phyloP scores from a whole-genome alignment of 92 coral and sea anemone genomes.

The Metridium senile region DNA sequence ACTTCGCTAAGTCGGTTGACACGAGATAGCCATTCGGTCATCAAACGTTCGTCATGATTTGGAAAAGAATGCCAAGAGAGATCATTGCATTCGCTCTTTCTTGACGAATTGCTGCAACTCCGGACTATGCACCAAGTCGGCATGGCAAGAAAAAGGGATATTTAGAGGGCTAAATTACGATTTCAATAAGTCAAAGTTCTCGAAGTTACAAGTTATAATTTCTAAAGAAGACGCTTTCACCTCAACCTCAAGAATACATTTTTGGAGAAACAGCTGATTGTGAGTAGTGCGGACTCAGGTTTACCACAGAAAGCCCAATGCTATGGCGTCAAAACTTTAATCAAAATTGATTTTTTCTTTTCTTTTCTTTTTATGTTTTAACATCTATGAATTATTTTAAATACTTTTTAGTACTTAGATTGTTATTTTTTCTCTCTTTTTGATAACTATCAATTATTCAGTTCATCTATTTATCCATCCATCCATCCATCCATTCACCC shows the following conservation, averaged over 20 bases:
- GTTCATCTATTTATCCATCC: neutral
- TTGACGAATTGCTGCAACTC: conserved; percentile 22
- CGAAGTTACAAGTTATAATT: no score
- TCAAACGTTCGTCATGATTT: conserved; percentile 14
- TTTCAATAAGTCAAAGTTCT: no score
- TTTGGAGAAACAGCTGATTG: neutral
- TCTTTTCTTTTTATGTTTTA: no score
- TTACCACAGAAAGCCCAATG: conserved; percentile 2
- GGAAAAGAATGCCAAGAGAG: conserved; percentile 38
- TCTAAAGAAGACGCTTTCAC: no score
- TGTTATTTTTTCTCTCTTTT: neutral
- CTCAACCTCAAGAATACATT: no score
- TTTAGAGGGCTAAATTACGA: neutral
- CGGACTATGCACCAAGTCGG: conserved; percentile 30
- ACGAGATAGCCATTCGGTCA: conserved; percentile 12
- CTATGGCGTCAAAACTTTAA: neutral
- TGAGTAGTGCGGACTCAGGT: neutral
- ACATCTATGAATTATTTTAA: no score
- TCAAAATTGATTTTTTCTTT: no score
- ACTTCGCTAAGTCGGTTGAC: conserved; percentile 2
- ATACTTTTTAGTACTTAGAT: neutral
- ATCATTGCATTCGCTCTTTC: conserved; percentile 8
- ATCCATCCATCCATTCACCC: neutral
- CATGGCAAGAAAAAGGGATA: neutral
- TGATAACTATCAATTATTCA: neutral